Percentiles rank a stretch among this genome's conserved stretches.
These are phyloP conservation scores for Drosophila mayaguana DNA, from an alignment of 2,888 invertebrate species.

Conservation along the genomic window DNA sequence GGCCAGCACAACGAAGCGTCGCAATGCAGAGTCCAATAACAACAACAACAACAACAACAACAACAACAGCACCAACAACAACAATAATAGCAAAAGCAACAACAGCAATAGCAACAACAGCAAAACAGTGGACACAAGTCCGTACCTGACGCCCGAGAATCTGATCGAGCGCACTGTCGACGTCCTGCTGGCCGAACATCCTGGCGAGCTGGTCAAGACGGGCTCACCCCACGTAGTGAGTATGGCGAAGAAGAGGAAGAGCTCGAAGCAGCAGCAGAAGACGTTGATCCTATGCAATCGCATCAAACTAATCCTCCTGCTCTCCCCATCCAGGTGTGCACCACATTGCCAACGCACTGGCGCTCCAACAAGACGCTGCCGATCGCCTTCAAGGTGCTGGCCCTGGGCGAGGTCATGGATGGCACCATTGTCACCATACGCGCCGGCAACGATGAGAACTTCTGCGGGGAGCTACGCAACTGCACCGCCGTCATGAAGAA, in stretches of 20 bases:
- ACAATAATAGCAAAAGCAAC: slow-evolving; percentile 68
- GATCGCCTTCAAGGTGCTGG: slow-evolving; percentile 97
- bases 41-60: slow-evolving; percentile 63
- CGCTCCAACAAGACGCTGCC: slow-evolving; percentile 98
- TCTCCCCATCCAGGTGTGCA: slow-evolving; percentile 87
- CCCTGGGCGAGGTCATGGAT: slow-evolving; percentile 96
- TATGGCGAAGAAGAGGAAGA: slow-evolving; percentile 32
- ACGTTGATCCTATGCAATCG: neutral
- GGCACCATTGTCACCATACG: slow-evolving; percentile 96
- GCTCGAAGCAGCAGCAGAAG: no score
- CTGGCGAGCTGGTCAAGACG: slow-evolving; percentile 96
- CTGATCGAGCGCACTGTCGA: slow-evolving; percentile 93
- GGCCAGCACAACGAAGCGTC: slow-evolving; percentile 51
- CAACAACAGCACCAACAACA: slow-evolving; percentile 66
- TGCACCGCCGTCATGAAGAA: slow-evolving; percentile 98
- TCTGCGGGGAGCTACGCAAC: slow-evolving; percentile 96
- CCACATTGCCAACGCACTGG: slow-evolving; percentile 97
- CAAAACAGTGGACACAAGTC: slow-evolving; percentile 82
- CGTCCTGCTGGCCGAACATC: slow-evolving; percentile 94
- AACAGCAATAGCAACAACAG: slow-evolving; percentile 70
- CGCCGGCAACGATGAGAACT: slow-evolving; percentile 99
- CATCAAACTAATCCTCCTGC: no score
- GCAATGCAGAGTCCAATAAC: slow-evolving; percentile 77
- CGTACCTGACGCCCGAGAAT: slow-evolving; percentile 91
- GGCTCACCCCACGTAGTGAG: slow-evolving; percentile 96